Evolutionary conservation across 1,140 invertebrate genomes (phyloP).

Genomic region (Musca vetustissima): DNA sequence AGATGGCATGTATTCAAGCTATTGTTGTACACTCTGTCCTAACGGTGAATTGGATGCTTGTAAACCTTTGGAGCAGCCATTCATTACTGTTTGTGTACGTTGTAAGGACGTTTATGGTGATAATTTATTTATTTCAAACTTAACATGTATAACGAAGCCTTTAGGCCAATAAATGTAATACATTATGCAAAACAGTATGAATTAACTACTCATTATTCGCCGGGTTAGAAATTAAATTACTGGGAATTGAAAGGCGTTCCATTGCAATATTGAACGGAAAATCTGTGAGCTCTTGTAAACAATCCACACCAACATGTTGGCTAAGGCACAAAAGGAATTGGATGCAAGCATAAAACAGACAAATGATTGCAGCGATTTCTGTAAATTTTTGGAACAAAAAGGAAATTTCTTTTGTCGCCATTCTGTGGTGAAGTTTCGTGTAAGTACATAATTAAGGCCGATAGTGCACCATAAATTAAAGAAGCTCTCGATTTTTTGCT

Average conservation of each 20-base stretch:
- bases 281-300: slow-evolving; percentile 71
- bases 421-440: slow-evolving; percentile 90
- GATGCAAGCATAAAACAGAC: slow-evolving; percentile 71
- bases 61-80: slow-evolving; percentile 64
- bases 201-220: too few species aligned
- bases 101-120: slow-evolving; percentile 85
- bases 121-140: too few species aligned
- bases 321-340: slow-evolving; percentile 79
- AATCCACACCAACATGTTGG: slow-evolving; percentile 81
- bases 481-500: not conserved
- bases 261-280: slow-evolving; percentile 64
- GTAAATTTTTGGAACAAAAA: slow-evolving; percentile 79
- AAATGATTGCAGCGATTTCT: slow-evolving; percentile 83
- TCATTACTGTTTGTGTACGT: slow-evolving; percentile 65
- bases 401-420: slow-evolving; percentile 85
- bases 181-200: too few species aligned
- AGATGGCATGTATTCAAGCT: slow-evolving; percentile 81
- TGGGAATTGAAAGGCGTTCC: slow-evolving; percentile 99
- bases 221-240: slow-evolving; percentile 99
- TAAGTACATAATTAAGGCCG: slow-evolving; percentile 95
- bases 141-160: too few species aligned
- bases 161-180: too few species aligned
- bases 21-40: slow-evolving; percentile 97
- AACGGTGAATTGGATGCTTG: slow-evolving; percentile 80
- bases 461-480: slow-evolving; percentile 77